Base-by-base conservation (phyloP, 2,797 vertebrate species). In the Enteromius unitaeniatus region DNA sequence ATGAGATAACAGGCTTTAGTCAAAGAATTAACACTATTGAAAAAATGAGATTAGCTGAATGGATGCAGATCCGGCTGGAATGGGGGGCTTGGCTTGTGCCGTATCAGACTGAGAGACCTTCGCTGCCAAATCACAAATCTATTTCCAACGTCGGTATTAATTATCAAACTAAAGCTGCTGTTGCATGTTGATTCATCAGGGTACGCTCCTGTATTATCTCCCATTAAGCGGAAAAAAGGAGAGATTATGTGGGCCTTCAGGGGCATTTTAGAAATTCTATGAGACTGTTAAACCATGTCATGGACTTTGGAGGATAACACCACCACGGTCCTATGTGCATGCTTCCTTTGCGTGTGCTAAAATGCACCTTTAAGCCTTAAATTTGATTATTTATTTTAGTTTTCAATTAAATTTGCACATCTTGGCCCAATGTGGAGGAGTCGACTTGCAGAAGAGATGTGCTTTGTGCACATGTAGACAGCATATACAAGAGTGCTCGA, bases 1-100 rank as follows among this genome's bases (percentile, higher is more conserved):
- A 94, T 92, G 92, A 95, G 94, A 95, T 95, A 95, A 95, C 94
- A 93, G 91, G 94, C 93, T 95, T 95, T 94, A 92, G 92, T 93
- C 86, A 89, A 93, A 94, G 94, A 94, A 95, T 95, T 94, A 93
- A 91, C 86, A 85, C 91, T 90, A 91, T 90, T 91, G 91, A 92
- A 88, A 86, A 87, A 88, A 91, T 82, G 64, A 88, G 88, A 90
- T 89, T 87, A 89, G 83, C 77, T 86, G 81, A 87, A 88, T 83
- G 87, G 88, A 86, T 79, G 77, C 49, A 84, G 82, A 86, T 86
- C 67, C 70, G 83, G 74, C 83, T 83, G 86, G 28, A 87, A 80
- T 81, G 75, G 73, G 34, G 82, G 78, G 64, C 72, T 81, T 81
- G 70, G 84, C 86, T 84, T 78, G 81, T 83, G 82, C 87, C 45